Evolutionary conservation across 1,140 invertebrate species (phyloP), one percentile per base, ranked within the genome.

Genomic region (Neodiprion pinetum): DNA sequence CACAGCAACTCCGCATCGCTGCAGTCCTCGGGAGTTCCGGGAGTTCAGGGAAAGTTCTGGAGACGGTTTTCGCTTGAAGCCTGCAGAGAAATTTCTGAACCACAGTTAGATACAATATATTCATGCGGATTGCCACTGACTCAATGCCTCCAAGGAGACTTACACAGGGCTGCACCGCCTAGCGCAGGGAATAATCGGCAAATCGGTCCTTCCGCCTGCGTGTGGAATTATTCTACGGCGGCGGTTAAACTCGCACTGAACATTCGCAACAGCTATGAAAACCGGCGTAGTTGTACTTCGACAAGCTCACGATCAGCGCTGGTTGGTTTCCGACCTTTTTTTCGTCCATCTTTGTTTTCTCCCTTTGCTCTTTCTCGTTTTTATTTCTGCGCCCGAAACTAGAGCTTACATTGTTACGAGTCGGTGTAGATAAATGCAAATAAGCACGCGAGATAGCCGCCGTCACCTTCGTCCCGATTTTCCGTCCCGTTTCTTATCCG

Each of bases 371-470:
- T 14, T 17, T 17, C 7, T 65, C 17, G 17, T 65, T 17, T 65
- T 65, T 65, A 65, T 65, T 65, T 14, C 7, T 65, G 12, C 12
- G 17, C 61, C 61, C 12, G 61, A 61, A 61, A 61, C 53, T 9
- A 17, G n/a, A 61, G 11, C 53, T 17, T 17, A 9, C n/a, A 61
- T 17, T 61, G 53, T 61, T 17, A 61, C 53, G 53, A 61, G 53
- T 61, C 11, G n/a, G 53, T 61, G 9, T 61, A 61, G 53, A 61
- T 61, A 61, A 61, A 61, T 12, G 11, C 53, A 12, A 17, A 61
- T 61, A 61, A 61, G 53, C 53, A 61, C 53, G 53, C 53, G 53
- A 61, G 53, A 61, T 61, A 61, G 53, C 53, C 53, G 53, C 53
- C 53, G 53, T 61, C 53, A 61, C 53, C 53, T 61, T 61, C 53